A percentile compares a stretch with the other conserved stretches of the same genome.
These are phyloP conservation scores for Coelopa pilipes DNA, from an alignment of 2,888 invertebrate genomes.

Conservation along the genomic window DNA sequence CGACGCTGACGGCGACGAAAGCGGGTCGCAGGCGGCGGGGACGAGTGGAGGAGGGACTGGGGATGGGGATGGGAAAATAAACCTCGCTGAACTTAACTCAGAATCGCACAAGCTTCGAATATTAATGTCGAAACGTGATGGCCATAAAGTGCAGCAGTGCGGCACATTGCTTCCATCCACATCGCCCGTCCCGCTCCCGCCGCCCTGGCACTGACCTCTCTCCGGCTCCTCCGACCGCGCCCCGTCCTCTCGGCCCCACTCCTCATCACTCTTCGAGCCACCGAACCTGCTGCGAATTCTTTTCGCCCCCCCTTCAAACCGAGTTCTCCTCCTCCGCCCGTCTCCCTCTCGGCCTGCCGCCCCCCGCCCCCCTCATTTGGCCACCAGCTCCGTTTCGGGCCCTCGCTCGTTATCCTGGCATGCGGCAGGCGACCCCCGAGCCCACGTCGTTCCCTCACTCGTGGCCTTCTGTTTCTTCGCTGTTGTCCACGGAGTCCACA, in stretches of 20 bases:
- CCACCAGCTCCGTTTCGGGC: too few species aligned
- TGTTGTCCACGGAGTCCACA: neutral
- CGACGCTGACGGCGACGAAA: neutral
- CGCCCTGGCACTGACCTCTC: neutral
- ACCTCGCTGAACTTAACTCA: slow-evolving; percentile 31
- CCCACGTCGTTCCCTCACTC: too few species aligned
- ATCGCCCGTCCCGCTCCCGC: neutral
- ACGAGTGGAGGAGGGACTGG: too few species aligned
- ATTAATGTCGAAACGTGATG: slow-evolving; percentile 46
- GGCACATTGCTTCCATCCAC: slow-evolving; percentile 37
- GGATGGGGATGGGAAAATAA: too few species aligned
- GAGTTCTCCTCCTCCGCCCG: slow-evolving; percentile 8
- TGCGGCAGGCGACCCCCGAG: neutral
- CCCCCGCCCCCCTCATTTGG: too few species aligned
- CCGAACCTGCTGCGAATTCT: neutral
- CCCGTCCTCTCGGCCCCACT: neutral
- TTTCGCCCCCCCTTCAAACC: neutral
- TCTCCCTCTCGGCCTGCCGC: neutral
- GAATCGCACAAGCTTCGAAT: slow-evolving; percentile 42
- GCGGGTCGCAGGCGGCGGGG: too few species aligned
- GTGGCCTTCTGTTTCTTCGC: neutral
- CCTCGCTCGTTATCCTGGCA: too few species aligned
- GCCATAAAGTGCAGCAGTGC: slow-evolving; percentile 46
- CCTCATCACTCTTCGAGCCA: neutral
- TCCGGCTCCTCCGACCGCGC: neutral